Base-by-base conservation (phyloP, 2,113 vertebrate species). In the Nothobranchius kuhntae region DNA sequence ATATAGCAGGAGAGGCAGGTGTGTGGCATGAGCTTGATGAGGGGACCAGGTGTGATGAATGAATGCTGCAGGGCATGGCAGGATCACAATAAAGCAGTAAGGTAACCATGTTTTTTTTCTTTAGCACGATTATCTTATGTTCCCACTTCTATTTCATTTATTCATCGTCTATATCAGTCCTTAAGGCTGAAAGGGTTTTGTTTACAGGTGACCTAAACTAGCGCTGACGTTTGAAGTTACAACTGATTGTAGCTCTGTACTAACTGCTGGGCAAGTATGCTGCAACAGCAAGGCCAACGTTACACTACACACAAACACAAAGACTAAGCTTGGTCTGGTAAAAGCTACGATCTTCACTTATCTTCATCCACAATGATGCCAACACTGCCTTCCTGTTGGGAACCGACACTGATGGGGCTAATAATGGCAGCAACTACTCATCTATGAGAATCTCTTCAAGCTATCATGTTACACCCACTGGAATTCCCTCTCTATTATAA, bases 401-500 rank as follows among this genome's bases (percentile, higher is more conserved):
- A 54, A 81, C 80, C 77, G 71, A n/a, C 71, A 70, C 6, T 47
- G 57, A 57, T 52, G 38, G 24, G 53, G 48, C 42, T 67, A 79
- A 75, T 81, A 71, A 86, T 53, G 74, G 21, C 48, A 53, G 48
- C 35, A 45, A 55, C 69, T 30, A 44, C 17, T 64, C 71, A 76
- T 65, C 66, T 61, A 35, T 80, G 70, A 77, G 80, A 83, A 73
- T 7, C 9, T 58, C 60, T 75, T 58, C 61, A 6, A 50, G 71
- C 75, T 63, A 44, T 72, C 60, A 26, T 45, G 55, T 81, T 85
- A 75, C 82, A 65, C 60, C 48, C 79, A 47, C 61, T 75, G 58
- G 73, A 77, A 71, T 82, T 70, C 21, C 59, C 53, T 76, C 60
- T 61, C 67, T 55, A 53, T 65, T 71, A n/a, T 66, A 75, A 35